Evolutionary conservation across 1,140 invertebrate species (phyloP), one percentile per base, ranked within the genome.

Genomic region (Eurosta solidaginis): DNA sequence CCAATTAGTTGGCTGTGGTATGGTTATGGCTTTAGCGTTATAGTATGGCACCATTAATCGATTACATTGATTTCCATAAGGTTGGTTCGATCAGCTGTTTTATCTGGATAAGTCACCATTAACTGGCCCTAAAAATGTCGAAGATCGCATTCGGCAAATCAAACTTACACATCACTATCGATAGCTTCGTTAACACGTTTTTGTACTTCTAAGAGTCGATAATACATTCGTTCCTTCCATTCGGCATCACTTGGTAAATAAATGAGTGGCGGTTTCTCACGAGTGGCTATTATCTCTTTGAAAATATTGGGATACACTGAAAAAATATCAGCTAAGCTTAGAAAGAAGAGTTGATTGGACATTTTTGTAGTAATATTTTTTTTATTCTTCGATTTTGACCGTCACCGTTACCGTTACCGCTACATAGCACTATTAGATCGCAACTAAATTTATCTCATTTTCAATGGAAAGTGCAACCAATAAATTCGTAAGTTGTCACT

Each of bases 151-250:
- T 27, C n/a, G n/a, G n/a, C 49, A 25, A 27, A 50, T 20, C 54
- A 68, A 4, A 79, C 78, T 79, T 59, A 79, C 78, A 73, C 47
- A 22, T 80, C 81, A 12, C 79, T 79, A 50, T 88, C 83, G 2
- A 79, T 27, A 14, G 82, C 80, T 14, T 86, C 82, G 49, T 87
- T 86, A 1, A 88, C 84, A n/a, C 83, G 80, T 3, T 86, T 84
- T 85, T 95, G 93, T 77, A 93, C 89, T 59, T 92, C 91, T 3
- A 95, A 91, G n/a, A 95, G 88, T 77, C 90, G 89, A 81, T 93
- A 94, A 82, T 95, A 95, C 82, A 93, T 92, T 79, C 91, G 91
- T 14, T 92, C 90, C 76, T 93, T 89, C 92, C 92, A 95, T 17
- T 92, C 91, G 80, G 91, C 91, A 81, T 94, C 92, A 81, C 93